A percentile compares a stretch with the other conserved stretches of the same genome.
These are phyloP conservation scores for Phrynocephalus vlangalii DNA, from an alignment of 2,797 vertebrate genomes.

Conservation along the genomic window DNA sequence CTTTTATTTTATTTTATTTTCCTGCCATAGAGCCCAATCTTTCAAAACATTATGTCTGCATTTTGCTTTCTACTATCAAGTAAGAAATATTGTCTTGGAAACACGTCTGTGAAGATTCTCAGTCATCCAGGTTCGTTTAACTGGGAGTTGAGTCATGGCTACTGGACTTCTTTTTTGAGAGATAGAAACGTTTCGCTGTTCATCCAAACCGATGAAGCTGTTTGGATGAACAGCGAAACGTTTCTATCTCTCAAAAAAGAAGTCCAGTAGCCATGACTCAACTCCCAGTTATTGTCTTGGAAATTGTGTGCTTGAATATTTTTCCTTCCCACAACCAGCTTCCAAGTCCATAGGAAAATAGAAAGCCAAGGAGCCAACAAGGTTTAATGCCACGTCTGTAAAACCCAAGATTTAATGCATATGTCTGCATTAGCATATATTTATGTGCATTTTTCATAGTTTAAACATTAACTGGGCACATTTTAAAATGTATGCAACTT, in stretches of 20 bases:
- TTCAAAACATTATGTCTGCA: not conserved
- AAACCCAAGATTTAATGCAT: not conserved
- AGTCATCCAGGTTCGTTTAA: too few relatives aligned
- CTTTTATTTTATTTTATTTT: not conserved
- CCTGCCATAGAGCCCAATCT: not conserved
- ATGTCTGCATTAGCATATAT: not conserved
- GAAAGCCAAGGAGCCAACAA: too few relatives aligned
- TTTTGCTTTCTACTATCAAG: not conserved
- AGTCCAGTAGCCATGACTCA: too few relatives aligned
- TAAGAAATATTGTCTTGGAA: not conserved
- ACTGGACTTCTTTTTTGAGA: too few relatives aligned
- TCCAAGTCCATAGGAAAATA: not conserved
- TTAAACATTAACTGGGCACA: not conserved
- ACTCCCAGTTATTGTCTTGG: not conserved
- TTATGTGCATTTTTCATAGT: not conserved
- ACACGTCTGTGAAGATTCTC: too few relatives aligned
- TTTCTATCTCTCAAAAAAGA: too few relatives aligned
- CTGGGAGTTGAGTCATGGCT: too few relatives aligned
- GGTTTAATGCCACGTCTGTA: too few relatives aligned
- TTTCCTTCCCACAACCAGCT: not conserved
- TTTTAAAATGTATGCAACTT: too few relatives aligned
- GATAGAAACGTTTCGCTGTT: too few relatives aligned
- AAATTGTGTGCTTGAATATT: not conserved
- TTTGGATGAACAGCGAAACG: too few relatives aligned
- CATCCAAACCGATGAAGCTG: too few relatives aligned